Conservation (phyloP, 2,113 vertebrate genomes). For the Neopipo cinnamomea region DNA sequence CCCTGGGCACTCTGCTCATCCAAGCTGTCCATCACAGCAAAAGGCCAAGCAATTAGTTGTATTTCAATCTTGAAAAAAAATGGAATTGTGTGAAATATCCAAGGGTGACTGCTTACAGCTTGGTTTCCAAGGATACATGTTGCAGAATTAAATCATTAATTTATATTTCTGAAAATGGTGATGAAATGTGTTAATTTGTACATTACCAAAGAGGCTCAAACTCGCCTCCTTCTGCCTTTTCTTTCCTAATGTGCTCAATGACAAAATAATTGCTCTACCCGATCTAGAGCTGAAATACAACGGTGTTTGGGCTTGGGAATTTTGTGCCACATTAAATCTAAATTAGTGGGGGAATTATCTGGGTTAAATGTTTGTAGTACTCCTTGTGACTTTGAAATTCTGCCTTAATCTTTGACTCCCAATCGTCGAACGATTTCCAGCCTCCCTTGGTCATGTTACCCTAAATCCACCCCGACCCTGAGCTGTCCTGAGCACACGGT, state of each 20-base stretch:
- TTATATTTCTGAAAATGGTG: slow-evolving; percentile 46
- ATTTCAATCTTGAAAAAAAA: slow-evolving; percentile 2
- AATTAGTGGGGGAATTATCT: not conserved
- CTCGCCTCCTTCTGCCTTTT: slow-evolving; percentile 34
- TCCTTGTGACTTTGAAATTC: not conserved
- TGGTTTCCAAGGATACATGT: slow-evolving; percentile 39
- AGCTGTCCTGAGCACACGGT: not conserved
- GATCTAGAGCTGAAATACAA: not conserved
- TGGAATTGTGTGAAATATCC: not conserved
- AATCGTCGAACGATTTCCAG: not conserved
- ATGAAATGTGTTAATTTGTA: slow-evolving; percentile 50
- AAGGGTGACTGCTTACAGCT: slow-evolving; percentile 6
- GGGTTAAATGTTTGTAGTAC: not conserved
- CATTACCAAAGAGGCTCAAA: slow-evolving; percentile 21
- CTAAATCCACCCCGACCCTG: not conserved
- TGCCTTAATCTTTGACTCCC: not conserved
- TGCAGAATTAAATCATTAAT: slow-evolving; percentile 42
- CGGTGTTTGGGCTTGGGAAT: not conserved
- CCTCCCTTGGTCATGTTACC: not conserved
- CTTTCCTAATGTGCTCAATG: not conserved
- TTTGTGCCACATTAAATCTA: not conserved
- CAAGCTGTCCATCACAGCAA: slow-evolving; percentile 37
- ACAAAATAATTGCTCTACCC: slow-evolving; percentile 25
- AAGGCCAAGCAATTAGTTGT: slow-evolving; percentile 44
- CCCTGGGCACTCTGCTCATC: not conserved